These are phyloP conservation scores for Drosophila leontia DNA, from an alignment of 1,140 invertebrate species.

Conservation along the genomic window DNA sequence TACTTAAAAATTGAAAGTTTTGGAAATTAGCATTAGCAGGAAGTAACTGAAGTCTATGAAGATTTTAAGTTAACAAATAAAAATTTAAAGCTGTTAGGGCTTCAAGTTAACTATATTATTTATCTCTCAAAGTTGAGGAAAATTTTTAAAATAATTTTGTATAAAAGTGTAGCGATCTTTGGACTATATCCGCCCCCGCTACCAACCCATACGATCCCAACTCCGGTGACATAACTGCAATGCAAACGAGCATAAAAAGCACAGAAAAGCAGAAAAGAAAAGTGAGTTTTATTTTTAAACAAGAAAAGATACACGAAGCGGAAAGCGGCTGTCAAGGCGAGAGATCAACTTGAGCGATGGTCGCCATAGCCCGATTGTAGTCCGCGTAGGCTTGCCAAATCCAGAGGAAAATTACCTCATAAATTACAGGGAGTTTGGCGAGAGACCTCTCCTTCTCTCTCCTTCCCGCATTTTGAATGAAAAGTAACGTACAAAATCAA, in stretches of 20 bases:
- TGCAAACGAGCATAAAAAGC: constrained; percentile 35
- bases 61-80: not conserved
- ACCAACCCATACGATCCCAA: constrained; percentile 8
- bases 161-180: constrained; percentile 23
- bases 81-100: not conserved
- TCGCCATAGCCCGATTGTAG: constrained; percentile 12
- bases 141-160: not conserved
- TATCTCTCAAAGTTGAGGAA: not conserved
- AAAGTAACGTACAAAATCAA: constrained; percentile 42
- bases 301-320: constrained; percentile 63
- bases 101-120: not conserved
- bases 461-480: constrained; percentile 8
- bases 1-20: too few species aligned
- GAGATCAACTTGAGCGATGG: constrained; percentile 76
- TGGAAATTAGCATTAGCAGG: too few species aligned
- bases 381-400: constrained; percentile 68
- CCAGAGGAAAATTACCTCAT: constrained; percentile 72
- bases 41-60: not conserved
- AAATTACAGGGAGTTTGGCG: constrained; percentile 39
- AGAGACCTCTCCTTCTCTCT: not conserved
- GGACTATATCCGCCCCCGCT: constrained; percentile 25
- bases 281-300: constrained; percentile 48
- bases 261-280: constrained; percentile 31
- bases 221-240: constrained; percentile 68
- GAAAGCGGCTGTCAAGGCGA: constrained; percentile 67